These are phyloP conservation scores for Plutomurus gul DNA, from an alignment of 1,140 invertebrate species.

Conservation along the genomic window DNA sequence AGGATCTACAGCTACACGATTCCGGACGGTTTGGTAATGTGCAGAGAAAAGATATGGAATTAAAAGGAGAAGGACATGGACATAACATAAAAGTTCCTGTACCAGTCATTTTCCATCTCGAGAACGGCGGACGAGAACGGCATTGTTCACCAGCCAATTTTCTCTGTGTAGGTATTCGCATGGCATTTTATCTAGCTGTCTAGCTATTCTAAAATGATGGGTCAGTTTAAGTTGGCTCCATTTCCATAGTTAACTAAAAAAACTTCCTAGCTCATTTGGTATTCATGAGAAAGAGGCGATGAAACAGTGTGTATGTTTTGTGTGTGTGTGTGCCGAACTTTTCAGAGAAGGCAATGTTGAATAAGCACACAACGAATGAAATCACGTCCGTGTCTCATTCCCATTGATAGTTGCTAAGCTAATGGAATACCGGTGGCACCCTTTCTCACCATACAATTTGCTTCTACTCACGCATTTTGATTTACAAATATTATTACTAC, in stretches of 20 bases:
- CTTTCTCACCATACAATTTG: conserved; percentile 20
- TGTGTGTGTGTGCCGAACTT: background rate
- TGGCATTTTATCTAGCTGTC: background rate
- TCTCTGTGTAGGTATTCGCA: background rate
- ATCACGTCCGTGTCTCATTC: conserved; percentile 22
- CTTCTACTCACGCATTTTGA: background rate
- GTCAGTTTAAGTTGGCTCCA: background rate
- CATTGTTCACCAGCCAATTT: background rate
- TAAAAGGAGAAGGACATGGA: background rate
- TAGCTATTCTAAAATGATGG: conserved; percentile 5
- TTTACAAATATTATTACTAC: background rate
- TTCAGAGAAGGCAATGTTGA: background rate
- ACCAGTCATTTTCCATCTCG: conserved; percentile 23
- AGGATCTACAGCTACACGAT: too few species aligned
- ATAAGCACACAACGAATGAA: background rate
- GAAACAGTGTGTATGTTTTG: background rate
- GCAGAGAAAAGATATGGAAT: background rate
- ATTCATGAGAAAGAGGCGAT: conserved; percentile 10
- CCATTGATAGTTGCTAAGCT: conserved; percentile 11
- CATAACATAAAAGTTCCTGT: background rate
- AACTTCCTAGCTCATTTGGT: background rate
- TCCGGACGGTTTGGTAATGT: background rate
- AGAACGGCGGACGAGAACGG: background rate
- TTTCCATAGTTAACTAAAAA: background rate
- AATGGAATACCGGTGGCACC: conserved; percentile 23